phyloP scores from a whole-genome alignment of 2,888 invertebrate genomes.

The Habroteleia sp. region DNA sequence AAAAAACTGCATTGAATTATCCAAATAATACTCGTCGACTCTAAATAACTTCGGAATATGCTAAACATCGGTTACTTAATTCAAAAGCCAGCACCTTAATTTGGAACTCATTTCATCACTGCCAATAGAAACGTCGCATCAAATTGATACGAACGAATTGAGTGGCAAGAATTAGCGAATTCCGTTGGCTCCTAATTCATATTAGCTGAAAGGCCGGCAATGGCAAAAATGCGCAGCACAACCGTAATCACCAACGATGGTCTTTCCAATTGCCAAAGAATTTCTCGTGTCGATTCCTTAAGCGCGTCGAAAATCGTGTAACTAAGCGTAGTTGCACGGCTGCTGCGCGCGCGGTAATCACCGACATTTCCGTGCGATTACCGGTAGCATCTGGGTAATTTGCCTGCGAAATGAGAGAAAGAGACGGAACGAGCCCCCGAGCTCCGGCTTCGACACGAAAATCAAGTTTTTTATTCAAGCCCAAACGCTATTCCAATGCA shows the following conservation, averaged over 20 bases:
- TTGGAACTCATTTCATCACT: constrained; percentile 35
- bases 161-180: constrained; percentile 44
- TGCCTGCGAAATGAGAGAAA: constrained; percentile 76
- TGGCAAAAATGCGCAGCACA: constrained; percentile 46
- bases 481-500: constrained; percentile 46
- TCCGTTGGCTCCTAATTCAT: constrained; percentile 51
- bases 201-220: constrained; percentile 53
- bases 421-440: constrained; percentile 51
- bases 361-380: constrained; percentile 77
- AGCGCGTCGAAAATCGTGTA: constrained; percentile 66
- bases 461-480: constrained; percentile 55
- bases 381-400: constrained; percentile 79
- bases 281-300: constrained; percentile 62
- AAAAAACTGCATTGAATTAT: constrained; percentile 20
- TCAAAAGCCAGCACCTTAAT: constrained; percentile 38
- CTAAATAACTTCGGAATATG: constrained; percentile 24
- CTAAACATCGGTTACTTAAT: constrained; percentile 46
- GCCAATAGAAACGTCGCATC: constrained; percentile 61
- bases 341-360: constrained; percentile 77
- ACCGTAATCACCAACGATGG: constrained; percentile 48
- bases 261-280: constrained; percentile 64
- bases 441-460: constrained; percentile 56
- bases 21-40: constrained; percentile 26
- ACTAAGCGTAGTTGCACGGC: constrained; percentile 65
- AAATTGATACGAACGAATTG: constrained; percentile 56